Evolutionary conservation across 2,888 invertebrate species (phyloP), one percentile per base, ranked within the genome.

Genomic region (Protodeltote pygarga): DNA sequence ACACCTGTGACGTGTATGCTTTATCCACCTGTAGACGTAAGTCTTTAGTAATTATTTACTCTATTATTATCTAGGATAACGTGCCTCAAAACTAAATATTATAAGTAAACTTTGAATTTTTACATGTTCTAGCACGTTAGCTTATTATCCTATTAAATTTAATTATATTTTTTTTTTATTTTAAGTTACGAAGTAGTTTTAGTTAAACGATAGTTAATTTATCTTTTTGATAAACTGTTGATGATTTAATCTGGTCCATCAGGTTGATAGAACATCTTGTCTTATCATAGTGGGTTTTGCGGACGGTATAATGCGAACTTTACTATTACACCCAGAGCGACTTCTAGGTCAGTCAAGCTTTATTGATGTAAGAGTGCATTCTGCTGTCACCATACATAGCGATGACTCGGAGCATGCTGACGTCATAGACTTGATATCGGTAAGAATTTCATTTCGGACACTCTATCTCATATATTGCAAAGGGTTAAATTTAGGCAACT

Each of bases 1-100:
- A 88, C 93, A 0, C 80, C 91, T 14, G 93, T 95, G 0, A 89
- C 92, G 0, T 93, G 94, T 51, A 75, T 95, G 33, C 71, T 95
- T 2, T 98, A 97, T 95, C 88, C 97, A 4, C 95, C 96, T 8
- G 71, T 92, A n/a, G 85, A 93, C 46, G 95, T 95, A 80, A 89
- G 87, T 77, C n/a, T n/a, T n/a, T n/a, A n/a, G n/a, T n/a, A n/a
- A n/a, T n/a, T n/a, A n/a, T n/a, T n/a, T n/a, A n/a, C n/a, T n/a
- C n/a, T n/a, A n/a, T n/a, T n/a, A n/a, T n/a, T n/a, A n/a, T n/a
- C n/a, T n/a, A n/a, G n/a, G n/a, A n/a, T n/a, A n/a, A n/a, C n/a
- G n/a, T n/a, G n/a, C n/a, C n/a, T n/a, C n/a, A n/a, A n/a, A n/a
- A n/a, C n/a, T n/a, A n/a, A n/a, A n/a, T n/a, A n/a, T n/a, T n/a